phyloP scores from a whole-genome alignment of 2,113 vertebrate species.

The Lynx canadensis region DNA sequence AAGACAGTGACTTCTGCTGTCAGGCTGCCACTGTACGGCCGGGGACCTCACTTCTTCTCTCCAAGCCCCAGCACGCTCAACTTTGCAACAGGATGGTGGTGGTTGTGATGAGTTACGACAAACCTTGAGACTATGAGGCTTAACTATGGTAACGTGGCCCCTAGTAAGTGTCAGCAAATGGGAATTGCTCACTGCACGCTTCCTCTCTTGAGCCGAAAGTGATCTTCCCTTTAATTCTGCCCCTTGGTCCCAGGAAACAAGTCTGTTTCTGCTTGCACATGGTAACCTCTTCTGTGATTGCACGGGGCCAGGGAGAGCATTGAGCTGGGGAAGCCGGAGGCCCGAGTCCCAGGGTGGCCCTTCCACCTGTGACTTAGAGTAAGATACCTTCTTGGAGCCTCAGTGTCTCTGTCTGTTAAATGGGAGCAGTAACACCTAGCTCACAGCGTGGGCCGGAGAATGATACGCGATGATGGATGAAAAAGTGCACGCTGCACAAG shows the following conservation, averaged over 20 bases:
- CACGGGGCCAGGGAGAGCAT: accelerated
- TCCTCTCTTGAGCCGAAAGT: not conserved
- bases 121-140: not conserved
- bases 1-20: not conserved
- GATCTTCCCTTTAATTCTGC: not conserved
- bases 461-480: accelerated
- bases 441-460: accelerated
- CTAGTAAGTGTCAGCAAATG: accelerated
- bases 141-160: not conserved
- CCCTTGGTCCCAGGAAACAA: not conserved
- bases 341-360: not conserved
- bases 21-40: not conserved
- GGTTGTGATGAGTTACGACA: not conserved
- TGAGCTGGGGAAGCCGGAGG: not conserved
- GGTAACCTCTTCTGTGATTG: not conserved
- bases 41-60: not conserved
- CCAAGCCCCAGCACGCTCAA: accelerated
- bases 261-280: accelerated
- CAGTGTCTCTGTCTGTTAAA: not conserved
- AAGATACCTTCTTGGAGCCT: not conserved
- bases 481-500: not conserved
- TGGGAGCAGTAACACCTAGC: not conserved
- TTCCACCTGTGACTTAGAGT: not conserved
- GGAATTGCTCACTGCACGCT: not conserved
- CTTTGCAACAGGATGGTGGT: accelerated